Conservation (phyloP, 2,888 invertebrate genomes). For the Pyrochroa serraticornis region DNA sequence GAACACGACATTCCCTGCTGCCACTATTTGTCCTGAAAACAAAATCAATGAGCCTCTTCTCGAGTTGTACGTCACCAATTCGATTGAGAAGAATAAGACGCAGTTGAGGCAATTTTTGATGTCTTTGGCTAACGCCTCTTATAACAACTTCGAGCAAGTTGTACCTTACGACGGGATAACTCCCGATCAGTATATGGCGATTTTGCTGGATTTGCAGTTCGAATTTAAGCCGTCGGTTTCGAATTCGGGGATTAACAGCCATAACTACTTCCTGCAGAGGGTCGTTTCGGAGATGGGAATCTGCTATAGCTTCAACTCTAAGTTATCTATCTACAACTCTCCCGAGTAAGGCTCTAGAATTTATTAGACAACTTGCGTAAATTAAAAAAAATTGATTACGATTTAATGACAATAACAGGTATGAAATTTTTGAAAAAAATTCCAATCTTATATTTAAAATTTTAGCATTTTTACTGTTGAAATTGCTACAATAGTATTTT, state of each 20-base stretch:
- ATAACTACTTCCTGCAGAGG: slow-evolving; percentile 58
- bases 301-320: slow-evolving; percentile 72
- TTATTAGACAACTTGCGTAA: slow-evolving; percentile 5
- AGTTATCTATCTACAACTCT: slow-evolving; percentile 66
- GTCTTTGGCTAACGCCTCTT: slow-evolving; percentile 65
- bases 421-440: too few relatives aligned
- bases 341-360: slow-evolving; percentile 57
- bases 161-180: slow-evolving; percentile 62
- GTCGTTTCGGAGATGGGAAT: slow-evolving; percentile 73
- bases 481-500: too few relatives aligned
- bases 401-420: background rate
- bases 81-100: slow-evolving; percentile 57
- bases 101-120: slow-evolving; percentile 63
- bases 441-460: too few relatives aligned
- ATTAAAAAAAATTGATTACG: background rate
- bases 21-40: slow-evolving; percentile 69
- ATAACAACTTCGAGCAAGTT: slow-evolving; percentile 65
- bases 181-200: slow-evolving; percentile 64
- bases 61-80: slow-evolving; percentile 58
- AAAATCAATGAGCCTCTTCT: slow-evolving; percentile 64
- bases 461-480: too few relatives aligned
- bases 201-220: slow-evolving; percentile 62
- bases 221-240: slow-evolving; percentile 60
- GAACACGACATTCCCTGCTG: slow-evolving; percentile 73
- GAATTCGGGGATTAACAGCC: slow-evolving; percentile 48